Conservation (phyloP, 2,797 vertebrate species). For the Loris lydekkerianus region DNA sequence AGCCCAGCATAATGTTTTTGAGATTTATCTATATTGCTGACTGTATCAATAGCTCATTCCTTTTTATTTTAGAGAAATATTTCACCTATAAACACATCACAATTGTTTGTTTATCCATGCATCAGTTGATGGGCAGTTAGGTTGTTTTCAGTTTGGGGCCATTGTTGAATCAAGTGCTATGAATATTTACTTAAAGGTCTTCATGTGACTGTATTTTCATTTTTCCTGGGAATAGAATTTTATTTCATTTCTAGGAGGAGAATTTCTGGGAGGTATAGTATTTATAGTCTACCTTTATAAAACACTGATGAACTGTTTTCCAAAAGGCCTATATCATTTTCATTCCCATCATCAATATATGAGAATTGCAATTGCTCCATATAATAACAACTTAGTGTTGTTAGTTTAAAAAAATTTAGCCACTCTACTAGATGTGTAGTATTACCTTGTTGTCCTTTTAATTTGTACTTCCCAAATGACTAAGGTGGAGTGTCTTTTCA, state of each 20-base stretch:
- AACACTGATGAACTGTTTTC: slow-evolving; percentile 46
- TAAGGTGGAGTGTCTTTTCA: not conserved
- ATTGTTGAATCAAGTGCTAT: not conserved
- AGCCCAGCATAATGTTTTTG: not conserved
- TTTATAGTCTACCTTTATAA: not conserved
- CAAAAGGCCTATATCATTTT: not conserved
- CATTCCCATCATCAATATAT: not conserved
- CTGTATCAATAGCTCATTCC: not conserved
- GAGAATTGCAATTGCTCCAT: slow-evolving; percentile 19
- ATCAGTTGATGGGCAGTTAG: not conserved
- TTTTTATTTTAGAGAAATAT: slow-evolving; percentile 16
- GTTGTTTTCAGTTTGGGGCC: not conserved
- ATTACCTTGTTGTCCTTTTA: not conserved
- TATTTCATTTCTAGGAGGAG: slow-evolving; percentile 36
- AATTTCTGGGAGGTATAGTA: not conserved
- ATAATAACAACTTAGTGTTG: not conserved
- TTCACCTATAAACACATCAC: not conserved
- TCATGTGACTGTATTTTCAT: not conserved
- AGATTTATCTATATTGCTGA: not conserved
- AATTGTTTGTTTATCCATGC: slow-evolving; percentile 5
- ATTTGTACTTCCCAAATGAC: slow-evolving; percentile 38
- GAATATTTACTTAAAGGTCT: not conserved
- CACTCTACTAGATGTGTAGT: not conserved
- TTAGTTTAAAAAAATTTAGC: not conserved
- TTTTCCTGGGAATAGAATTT: slow-evolving; percentile 35